These are phyloP conservation scores for Spialia ferax DNA, from an alignment of 2,888 invertebrate genomes.

Conservation along the genomic window DNA sequence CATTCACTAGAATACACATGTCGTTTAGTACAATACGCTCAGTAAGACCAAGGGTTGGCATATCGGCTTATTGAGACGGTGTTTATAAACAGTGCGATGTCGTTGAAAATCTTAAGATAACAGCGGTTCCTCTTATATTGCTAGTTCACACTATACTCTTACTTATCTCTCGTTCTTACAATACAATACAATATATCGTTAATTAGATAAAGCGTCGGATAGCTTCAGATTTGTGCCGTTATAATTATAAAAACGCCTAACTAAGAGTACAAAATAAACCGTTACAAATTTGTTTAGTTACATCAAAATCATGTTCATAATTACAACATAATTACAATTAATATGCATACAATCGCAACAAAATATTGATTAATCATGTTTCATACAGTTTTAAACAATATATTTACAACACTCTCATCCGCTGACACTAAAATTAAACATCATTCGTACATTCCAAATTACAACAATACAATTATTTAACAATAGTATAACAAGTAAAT, in stretches of 20 bases:
- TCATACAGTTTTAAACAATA: conserved; percentile 27
- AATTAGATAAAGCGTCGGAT: neutral
- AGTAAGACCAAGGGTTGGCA: neutral
- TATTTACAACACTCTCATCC: conserved; percentile 29
- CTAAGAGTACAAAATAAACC: conserved; percentile 10
- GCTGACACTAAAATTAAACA: neutral
- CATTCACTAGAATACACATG: conserved; percentile 11
- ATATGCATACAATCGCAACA: conserved; percentile 7
- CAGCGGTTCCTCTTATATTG: conserved; percentile 11
- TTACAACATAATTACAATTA: neutral
- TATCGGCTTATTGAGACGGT: conserved; percentile 9
- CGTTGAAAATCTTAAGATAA: conserved; percentile 20
- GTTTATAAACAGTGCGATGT: conserved; percentile 27
- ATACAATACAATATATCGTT: conserved; percentile 9
- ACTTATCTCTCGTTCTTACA: neutral
- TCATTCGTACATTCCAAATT: conserved; percentile 18
- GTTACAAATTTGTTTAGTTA: neutral
- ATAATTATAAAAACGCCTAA: conserved; percentile 21
- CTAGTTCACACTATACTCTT: conserved; percentile 6
- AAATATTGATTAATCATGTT: conserved; percentile 20
- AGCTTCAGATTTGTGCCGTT: conserved; percentile 9
- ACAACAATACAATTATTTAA: conserved; percentile 26
- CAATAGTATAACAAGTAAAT: conserved; percentile 22
- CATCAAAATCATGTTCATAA: neutral
- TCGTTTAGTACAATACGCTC: neutral